A percentile compares a stretch with the other conserved stretches of the same genome.
Conservation (phyloP, 37 sponge, comb jelly and placozoan genomes). For the Oscarella lobularis region DNA sequence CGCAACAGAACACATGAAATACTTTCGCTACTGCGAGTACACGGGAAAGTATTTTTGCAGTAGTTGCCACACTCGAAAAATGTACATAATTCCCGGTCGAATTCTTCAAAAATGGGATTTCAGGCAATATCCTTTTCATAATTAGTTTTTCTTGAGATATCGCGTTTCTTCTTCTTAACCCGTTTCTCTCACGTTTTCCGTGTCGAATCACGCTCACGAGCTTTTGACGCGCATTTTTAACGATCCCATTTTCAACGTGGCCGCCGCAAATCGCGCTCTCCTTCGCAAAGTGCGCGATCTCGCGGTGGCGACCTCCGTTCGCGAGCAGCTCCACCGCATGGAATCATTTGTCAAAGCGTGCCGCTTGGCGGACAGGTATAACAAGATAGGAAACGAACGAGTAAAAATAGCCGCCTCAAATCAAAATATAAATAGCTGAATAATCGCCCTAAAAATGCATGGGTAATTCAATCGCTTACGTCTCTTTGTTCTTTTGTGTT, state of each 20-base stretch:
- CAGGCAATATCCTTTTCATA: slow-evolving; percentile 36
- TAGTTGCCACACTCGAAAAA: slow-evolving; percentile 66
- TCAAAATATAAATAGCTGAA: too few species aligned
- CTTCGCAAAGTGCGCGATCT: slow-evolving; percentile 15
- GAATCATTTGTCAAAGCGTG: background rate
- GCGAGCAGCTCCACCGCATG: background rate
- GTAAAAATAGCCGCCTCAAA: too few species aligned
- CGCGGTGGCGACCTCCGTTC: background rate
- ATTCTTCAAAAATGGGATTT: slow-evolving; percentile 85
- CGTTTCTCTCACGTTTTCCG: slow-evolving; percentile 5
- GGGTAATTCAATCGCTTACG: too few species aligned
- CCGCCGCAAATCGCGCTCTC: slow-evolving; percentile 8
- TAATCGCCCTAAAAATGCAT: too few species aligned
- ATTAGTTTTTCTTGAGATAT: background rate
- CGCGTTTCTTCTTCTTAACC: background rate
- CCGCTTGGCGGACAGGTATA: slow-evolving; percentile 1
- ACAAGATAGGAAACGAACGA: too few species aligned
- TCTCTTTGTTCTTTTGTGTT: too few species aligned
- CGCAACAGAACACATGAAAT: slow-evolving; percentile 25
- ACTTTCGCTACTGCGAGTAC: slow-evolving; percentile 88
- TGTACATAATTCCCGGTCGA: slow-evolving; percentile 56
- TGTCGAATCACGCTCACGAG: slow-evolving; percentile 79
- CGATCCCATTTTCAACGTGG: slow-evolving; percentile 54
- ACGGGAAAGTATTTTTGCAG: slow-evolving; percentile 94
- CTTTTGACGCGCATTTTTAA: slow-evolving; percentile 42